phyloP scores from a whole-genome alignment of 2,888 invertebrate species.

The Cremastinae sp. region DNA sequence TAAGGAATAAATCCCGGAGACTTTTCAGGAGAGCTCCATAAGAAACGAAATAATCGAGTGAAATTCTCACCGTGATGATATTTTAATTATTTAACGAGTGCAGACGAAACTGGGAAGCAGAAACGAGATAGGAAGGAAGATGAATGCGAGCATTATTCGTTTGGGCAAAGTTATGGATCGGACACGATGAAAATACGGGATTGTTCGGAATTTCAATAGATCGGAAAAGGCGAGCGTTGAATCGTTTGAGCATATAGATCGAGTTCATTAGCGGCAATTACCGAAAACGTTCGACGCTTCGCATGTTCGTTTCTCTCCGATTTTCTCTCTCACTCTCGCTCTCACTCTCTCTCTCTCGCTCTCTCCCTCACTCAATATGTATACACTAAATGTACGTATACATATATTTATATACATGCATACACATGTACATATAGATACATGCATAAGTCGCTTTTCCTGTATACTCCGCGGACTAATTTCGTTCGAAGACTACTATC shows the following conservation, averaged over 20 bases:
- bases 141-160: conserved; percentile 28
- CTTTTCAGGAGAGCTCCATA: too few species aligned
- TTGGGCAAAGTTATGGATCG: conserved; percentile 19
- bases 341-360: conserved; percentile 25
- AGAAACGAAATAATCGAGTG: neutral
- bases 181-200: conserved; percentile 26
- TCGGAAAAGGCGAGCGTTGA: conserved; percentile 45
- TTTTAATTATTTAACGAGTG: neutral
- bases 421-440: too few species aligned
- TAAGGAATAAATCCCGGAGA: too few species aligned
- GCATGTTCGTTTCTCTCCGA: conserved; percentile 17
- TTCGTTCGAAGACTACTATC: conserved; percentile 29
- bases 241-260: conserved; percentile 44
- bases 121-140: neutral
- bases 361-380: too few species aligned
- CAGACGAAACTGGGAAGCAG: too few species aligned
- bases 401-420: too few species aligned
- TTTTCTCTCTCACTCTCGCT: conserved; percentile 1
- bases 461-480: conserved; percentile 33
- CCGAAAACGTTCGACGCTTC: conserved; percentile 46
- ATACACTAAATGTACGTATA: too few species aligned
- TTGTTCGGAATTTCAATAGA: conserved; percentile 45
- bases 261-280: conserved; percentile 60
- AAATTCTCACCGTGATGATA: conserved; percentile 1
- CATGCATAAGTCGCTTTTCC: too few species aligned